phyloP scores from a whole-genome alignment of 2,797 vertebrate species.

The Phalanger gymnotis region DNA sequence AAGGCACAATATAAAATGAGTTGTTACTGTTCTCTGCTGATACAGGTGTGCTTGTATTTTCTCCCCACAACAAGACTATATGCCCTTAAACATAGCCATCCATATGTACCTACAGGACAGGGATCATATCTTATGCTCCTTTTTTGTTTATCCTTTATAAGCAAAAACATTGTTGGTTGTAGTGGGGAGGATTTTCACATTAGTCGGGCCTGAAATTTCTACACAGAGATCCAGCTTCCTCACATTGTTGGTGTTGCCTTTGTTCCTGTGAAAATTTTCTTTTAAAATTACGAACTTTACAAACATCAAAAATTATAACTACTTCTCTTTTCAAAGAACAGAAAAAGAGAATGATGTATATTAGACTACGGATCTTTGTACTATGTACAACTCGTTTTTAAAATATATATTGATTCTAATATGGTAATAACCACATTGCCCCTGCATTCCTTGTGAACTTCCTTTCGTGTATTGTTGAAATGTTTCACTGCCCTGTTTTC shows the following conservation, averaged over 20 bases:
- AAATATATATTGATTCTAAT: neutral
- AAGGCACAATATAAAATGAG: neutral
- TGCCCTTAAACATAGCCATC: neutral
- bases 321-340: neutral
- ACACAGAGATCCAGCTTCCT: neutral
- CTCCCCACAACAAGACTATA: neutral
- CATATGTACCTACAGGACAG: neutral
- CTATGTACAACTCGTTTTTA: neutral
- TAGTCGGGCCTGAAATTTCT: neutral
- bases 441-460: neutral
- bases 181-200: no score
- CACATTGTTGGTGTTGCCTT: neutral
- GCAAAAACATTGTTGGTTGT: neutral
- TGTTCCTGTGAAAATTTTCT: neutral
- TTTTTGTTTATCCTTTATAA: neutral
- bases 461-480: neutral
- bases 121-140: neutral
- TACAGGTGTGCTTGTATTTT: neutral
- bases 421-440: neutral
- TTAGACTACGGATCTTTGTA: neutral
- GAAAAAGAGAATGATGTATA: neutral
- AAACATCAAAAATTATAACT: neutral
- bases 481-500: neutral
- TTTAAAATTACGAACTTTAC: neutral
- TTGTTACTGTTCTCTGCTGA: neutral